A percentile compares a stretch with the other conserved stretches of the same genome.
Evolutionary conservation across 53 echinoderm and acorn worm genomes (phyloP).

Genomic region (Temnopleurus reevesii): DNA sequence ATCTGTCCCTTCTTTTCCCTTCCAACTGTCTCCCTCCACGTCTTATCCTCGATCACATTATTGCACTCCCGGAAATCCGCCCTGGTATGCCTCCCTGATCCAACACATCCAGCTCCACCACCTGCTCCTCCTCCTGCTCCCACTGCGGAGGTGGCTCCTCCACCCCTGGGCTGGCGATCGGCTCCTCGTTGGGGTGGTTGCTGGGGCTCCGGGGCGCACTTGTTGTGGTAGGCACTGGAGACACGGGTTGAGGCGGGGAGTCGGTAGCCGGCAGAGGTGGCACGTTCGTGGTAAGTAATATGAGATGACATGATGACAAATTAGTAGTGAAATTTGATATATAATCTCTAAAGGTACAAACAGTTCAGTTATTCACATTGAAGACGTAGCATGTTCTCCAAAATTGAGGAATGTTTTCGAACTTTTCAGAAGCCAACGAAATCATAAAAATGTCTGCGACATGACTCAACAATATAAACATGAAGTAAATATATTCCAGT

Average conservation of each 20-base stretch:
- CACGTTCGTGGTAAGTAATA: constrained; percentile 70
- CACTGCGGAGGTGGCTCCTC: background rate
- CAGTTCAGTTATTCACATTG: background rate
- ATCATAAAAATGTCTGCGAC: too few species aligned
- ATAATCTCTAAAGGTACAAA: background rate
- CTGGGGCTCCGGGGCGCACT: constrained; percentile 76
- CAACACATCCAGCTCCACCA: constrained; percentile 4
- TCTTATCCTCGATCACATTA: constrained; percentile 79
- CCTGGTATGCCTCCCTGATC: constrained; percentile 63
- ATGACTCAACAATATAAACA: too few species aligned
- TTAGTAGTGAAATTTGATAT: too few species aligned
- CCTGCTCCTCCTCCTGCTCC: background rate
- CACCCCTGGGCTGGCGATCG: background rate
- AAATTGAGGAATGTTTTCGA: too few species aligned
- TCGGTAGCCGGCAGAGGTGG: constrained; percentile 95
- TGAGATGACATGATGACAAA: constrained; percentile 28
- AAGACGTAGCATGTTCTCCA: background rate
- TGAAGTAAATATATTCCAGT: too few species aligned
- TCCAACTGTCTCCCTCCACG: constrained; percentile 88
- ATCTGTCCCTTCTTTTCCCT: constrained; percentile 71
- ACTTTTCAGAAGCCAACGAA: too few species aligned
- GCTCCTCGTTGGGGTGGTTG: constrained; percentile 44
- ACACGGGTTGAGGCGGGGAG: constrained; percentile 77
- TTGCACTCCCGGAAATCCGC: constrained; percentile 82
- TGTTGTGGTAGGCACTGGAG: constrained; percentile 92